These are phyloP conservation scores for Capitulum mitella DNA, from an alignment of 2,888 invertebrate genomes.

Conservation along the genomic window DNA sequence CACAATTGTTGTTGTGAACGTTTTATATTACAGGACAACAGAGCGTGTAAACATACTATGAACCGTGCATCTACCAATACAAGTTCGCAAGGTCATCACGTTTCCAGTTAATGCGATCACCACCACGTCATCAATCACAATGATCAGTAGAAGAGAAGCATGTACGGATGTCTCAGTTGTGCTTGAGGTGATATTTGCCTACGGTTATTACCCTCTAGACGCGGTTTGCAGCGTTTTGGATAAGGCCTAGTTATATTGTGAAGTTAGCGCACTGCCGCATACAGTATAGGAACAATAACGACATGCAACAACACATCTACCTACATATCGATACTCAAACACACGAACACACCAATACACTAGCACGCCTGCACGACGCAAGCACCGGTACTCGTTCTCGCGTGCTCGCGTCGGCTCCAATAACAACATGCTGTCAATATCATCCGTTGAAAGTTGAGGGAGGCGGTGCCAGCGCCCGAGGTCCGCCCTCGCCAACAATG, in stretches of 20 bases:
- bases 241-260: conserved; percentile 17
- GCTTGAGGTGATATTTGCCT: not conserved
- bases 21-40: not conserved
- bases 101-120: not conserved
- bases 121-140: not conserved
- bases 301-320: not conserved
- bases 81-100: not conserved
- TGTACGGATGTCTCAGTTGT: not conserved
- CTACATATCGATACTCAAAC: conserved; percentile 22
- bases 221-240: not conserved
- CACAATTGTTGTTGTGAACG: not conserved
- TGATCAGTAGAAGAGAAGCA: not conserved
- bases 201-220: not conserved
- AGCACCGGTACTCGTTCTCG: not conserved
- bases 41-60: not conserved
- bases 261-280: not conserved
- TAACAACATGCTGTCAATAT: not conserved
- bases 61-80: not conserved
- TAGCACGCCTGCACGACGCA: conserved; percentile 20
- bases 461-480: too few relatives aligned
- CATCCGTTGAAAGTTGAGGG: not conserved
- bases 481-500: not conserved
- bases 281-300: not conserved
- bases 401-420: too few relatives aligned
- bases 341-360: conserved; percentile 26